These are phyloP conservation scores for Takifugu rubripes DNA, from an alignment of 2,797 vertebrate species.

Conservation along the genomic window DNA sequence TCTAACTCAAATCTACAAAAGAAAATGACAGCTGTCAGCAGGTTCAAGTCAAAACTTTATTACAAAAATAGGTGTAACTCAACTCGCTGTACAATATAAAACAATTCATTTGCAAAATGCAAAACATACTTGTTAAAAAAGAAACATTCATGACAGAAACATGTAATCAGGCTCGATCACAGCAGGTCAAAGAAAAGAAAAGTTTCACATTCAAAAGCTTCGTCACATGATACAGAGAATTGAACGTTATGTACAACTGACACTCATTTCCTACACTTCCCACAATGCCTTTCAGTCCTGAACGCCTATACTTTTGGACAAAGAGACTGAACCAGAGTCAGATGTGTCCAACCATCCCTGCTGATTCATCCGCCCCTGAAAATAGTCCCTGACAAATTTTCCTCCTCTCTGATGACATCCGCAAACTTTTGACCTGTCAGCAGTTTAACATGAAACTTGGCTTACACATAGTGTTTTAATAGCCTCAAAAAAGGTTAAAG, in stretches of 20 bases:
- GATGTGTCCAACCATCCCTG: background rate
- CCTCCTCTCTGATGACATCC: too few species aligned
- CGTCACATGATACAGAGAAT: too few species aligned
- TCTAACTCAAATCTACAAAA: background rate
- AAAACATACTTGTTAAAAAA: slow-evolving; percentile 86
- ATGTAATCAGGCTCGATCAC: slow-evolving; percentile 80
- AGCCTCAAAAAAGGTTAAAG: too few species aligned
- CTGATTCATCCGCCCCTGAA: background rate
- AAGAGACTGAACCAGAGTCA: too few species aligned
- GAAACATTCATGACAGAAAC: slow-evolving; percentile 14
- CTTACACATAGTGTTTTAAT: too few species aligned
- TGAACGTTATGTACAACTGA: too few species aligned
- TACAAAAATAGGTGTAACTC: slow-evolving; percentile 97
- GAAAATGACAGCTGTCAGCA: slow-evolving; percentile 52
- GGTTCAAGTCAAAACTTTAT: slow-evolving; percentile 94
- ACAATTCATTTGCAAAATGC: slow-evolving; percentile 98
- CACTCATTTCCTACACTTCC: too few species aligned
- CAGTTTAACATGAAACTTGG: too few species aligned
- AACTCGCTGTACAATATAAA: slow-evolving; percentile 98
- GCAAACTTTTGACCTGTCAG: background rate
- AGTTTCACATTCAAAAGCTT: slow-evolving; percentile 2
- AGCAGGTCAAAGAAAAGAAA: slow-evolving; percentile 50
- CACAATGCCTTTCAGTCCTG: background rate
- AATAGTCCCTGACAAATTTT: background rate
- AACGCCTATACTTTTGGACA: background rate